A percentile compares a stretch with the other conserved stretches of the same genome.
These are phyloP conservation scores for Tetramorium alpestre DNA, from an alignment of 1,140 invertebrate genomes.

Conservation along the genomic window DNA sequence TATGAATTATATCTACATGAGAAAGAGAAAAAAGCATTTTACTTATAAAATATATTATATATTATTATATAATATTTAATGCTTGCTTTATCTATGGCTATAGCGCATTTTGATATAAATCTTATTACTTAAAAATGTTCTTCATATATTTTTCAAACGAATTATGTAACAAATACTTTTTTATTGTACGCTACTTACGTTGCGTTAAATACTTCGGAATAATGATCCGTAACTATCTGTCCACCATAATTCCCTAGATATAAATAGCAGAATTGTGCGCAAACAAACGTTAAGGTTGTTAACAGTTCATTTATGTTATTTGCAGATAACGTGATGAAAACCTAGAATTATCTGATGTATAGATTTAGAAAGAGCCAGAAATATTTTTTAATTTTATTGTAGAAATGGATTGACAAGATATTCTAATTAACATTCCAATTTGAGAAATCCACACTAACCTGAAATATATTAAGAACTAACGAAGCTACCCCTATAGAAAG, in stretches of 20 bases:
- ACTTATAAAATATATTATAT: neutral
- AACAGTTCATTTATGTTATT: neutral
- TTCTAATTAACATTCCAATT: neutral
- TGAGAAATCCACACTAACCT: neutral
- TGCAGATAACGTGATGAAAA: conserved; percentile 1
- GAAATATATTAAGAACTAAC: conserved; percentile 3
- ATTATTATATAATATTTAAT: neutral
- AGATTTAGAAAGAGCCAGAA: neutral
- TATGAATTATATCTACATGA: neutral
- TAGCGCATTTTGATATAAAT: neutral
- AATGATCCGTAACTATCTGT: conserved; percentile 11
- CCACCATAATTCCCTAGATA: conserved; percentile 25
- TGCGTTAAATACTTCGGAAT: neutral
- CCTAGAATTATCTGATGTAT: neutral
- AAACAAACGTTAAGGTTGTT: neutral
- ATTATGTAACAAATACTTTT: neutral
- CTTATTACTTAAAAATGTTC: neutral
- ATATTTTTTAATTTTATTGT: neutral
- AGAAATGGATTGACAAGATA: neutral
- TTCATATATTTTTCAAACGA: neutral
- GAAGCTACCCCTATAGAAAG: neutral
- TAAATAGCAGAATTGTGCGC: neutral
- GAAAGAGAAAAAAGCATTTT: neutral
- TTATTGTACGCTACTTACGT: conserved; percentile 7
- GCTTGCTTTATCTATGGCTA: neutral